Evolutionary conservation across 2,888 invertebrate species (phyloP).

Genomic region (Mythimna loreyi): DNA sequence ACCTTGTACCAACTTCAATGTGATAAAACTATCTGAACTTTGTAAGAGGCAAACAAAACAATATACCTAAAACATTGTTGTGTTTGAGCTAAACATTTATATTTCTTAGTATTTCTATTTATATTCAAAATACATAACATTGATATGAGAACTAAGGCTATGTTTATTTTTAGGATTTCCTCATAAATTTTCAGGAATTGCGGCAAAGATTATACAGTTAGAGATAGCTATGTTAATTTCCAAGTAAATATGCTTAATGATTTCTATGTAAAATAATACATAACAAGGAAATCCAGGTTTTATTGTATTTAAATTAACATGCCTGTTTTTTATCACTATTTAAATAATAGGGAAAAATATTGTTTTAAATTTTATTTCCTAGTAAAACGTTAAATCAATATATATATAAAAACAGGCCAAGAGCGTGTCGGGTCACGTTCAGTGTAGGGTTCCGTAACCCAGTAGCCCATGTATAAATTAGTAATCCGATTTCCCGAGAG

Average conservation of each 20-base stretch:
- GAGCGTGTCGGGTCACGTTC: no score
- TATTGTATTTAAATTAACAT: not conserved
- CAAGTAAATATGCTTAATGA: not conserved
- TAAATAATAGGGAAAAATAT: no score
- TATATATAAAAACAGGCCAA: no score
- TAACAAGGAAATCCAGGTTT: not conserved
- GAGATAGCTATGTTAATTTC: not conserved
- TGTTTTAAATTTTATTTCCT: no score
- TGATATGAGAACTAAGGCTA: conserved; percentile 18
- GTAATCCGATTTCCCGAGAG: no score
- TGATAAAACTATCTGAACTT: conserved; percentile 25
- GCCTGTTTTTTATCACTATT: no score
- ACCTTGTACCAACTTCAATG: conserved; percentile 17
- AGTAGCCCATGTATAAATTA: no score
- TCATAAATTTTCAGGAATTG: conserved; percentile 1
- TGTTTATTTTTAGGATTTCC: conserved; percentile 10
- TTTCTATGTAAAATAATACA: not conserved
- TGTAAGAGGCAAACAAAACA: conserved; percentile 6
- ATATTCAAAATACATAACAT: conserved; percentile 22
- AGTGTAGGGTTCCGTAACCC: no score
- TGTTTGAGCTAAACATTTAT: conserved; percentile 8
- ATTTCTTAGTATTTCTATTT: conserved; percentile 43
- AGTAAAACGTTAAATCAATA: no score
- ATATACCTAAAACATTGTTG: conserved; percentile 44
- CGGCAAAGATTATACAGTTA: not conserved